Percentiles rank a stretch among this genome's conserved stretches.
Conservation (phyloP, 2,888 invertebrate genomes). For the Ormyrus rosae region DNA sequence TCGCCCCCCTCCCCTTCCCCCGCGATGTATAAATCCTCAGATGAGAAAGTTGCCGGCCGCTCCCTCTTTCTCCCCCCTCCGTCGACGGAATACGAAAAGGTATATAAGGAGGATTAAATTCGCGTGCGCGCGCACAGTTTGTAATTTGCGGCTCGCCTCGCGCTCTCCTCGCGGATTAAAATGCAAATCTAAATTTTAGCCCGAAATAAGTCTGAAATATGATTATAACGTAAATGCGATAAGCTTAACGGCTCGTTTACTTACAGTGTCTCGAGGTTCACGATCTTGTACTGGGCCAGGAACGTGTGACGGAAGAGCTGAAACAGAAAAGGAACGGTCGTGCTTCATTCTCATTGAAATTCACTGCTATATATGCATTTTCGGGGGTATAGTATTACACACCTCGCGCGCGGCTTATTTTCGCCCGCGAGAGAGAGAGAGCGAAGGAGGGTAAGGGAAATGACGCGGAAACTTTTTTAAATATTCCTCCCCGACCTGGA, state of each 20-base stretch:
- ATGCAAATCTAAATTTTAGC: conserved; percentile 70
- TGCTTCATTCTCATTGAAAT: conserved; percentile 40
- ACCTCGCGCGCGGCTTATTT: conserved; percentile 4
- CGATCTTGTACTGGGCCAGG: conserved; percentile 84
- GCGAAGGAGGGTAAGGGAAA: neutral
- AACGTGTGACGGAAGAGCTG: conserved; percentile 90
- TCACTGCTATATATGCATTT: conserved; percentile 37
- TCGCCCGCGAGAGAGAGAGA: neutral
- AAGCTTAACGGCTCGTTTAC: conserved; percentile 67
- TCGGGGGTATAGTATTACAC: conserved; percentile 30
- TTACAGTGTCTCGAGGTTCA: conserved; percentile 80
- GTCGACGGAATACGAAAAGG: conserved; percentile 17
- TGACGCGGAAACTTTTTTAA: conserved; percentile 45
- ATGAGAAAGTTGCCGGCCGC: conserved; percentile 60
- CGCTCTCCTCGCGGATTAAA: conserved; percentile 65
- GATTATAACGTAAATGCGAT: conserved; percentile 69
- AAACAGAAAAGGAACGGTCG: conserved; percentile 66
- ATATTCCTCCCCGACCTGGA: conserved; percentile 7
- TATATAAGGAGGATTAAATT: conserved; percentile 65
- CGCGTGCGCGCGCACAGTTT: conserved; percentile 61
- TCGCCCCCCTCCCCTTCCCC: conserved; percentile 50
- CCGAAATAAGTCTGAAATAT: conserved; percentile 69
- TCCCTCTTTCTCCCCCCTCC: too few relatives aligned
- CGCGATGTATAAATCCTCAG: conserved; percentile 66
- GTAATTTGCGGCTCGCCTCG: conserved; percentile 65